phyloP scores from a whole-genome alignment of 2,888 invertebrate species.

The Platycheirus albimanus region DNA sequence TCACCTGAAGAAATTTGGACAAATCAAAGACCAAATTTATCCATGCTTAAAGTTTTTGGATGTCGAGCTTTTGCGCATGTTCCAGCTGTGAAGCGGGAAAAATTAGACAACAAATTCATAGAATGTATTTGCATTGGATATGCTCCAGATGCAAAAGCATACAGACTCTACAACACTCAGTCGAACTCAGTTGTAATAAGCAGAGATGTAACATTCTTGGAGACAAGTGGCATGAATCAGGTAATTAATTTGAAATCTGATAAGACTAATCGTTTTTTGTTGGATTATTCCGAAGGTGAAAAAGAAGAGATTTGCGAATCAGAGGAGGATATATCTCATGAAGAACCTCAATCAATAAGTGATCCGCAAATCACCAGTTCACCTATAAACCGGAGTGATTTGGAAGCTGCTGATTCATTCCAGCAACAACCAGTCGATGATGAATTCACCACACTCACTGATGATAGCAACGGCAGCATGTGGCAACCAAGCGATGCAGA shows the following conservation, averaged over 20 bases:
- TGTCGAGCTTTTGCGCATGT: neutral
- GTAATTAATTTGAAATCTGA: constrained; percentile 19
- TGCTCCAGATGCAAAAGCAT: constrained; percentile 9
- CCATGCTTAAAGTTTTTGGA: neutral
- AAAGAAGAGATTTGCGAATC: constrained; percentile 18
- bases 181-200: neutral
- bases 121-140: constrained; percentile 13
- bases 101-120: neutral
- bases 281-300: constrained; percentile 14
- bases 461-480: constrained; percentile 19
- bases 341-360: neutral
- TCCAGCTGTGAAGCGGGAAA: neutral
- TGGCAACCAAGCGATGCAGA: constrained; percentile 18
- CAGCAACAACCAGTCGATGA: constrained; percentile 10
- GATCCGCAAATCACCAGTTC: constrained; percentile 11
- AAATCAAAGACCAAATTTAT: neutral
- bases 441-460: constrained; percentile 2
- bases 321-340: constrained; percentile 14
- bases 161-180: constrained; percentile 2
- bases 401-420: constrained; percentile 13
- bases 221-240: constrained; percentile 14
- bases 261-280: constrained; percentile 13
- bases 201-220: constrained; percentile 28
- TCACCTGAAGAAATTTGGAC: too few relatives aligned
- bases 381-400: constrained; percentile 3